Conservation (phyloP, 2,797 vertebrate species). For the Danionella dracula region DNA sequence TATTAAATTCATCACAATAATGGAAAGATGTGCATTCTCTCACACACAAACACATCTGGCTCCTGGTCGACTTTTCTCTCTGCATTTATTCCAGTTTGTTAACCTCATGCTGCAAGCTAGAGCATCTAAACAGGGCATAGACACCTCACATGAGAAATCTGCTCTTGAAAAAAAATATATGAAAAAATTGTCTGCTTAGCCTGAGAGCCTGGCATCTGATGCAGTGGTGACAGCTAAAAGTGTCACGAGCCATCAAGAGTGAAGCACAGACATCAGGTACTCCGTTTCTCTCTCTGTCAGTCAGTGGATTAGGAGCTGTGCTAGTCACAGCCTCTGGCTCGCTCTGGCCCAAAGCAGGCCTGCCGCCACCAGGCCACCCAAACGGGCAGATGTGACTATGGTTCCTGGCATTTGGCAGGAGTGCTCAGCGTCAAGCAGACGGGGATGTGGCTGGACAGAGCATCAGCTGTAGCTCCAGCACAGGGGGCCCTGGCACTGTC, state of each 20-base stretch:
- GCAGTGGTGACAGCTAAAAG: slow-evolving; percentile 66
- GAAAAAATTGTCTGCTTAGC: slow-evolving; percentile 56
- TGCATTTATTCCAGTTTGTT: slow-evolving; percentile 74
- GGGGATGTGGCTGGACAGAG: slow-evolving; percentile 89
- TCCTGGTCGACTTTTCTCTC: slow-evolving; percentile 68
- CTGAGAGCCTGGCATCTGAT: slow-evolving; percentile 71
- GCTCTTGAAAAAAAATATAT: slow-evolving; percentile 51
- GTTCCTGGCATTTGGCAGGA: slow-evolving; percentile 98
- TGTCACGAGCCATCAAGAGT: slow-evolving; percentile 72
- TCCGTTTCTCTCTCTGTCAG: slow-evolving; percentile 63
- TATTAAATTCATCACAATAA: background rate
- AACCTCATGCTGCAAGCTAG: slow-evolving; percentile 70
- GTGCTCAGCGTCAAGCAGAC: slow-evolving; percentile 91
- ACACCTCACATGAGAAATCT: slow-evolving; percentile 49
- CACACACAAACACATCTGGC: slow-evolving; percentile 52
- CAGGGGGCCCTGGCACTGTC: slow-evolving; percentile 37
- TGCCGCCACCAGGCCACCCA: slow-evolving; percentile 56
- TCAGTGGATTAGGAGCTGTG: slow-evolving; percentile 63
- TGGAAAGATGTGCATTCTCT: background rate
- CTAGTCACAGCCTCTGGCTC: slow-evolving; percentile 72
- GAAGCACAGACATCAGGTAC: slow-evolving; percentile 68
- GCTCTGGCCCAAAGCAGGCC: slow-evolving; percentile 58
- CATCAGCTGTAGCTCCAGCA: slow-evolving; percentile 82
- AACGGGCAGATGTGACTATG: slow-evolving; percentile 97
- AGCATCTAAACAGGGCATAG: slow-evolving; percentile 69